phyloP scores from a whole-genome alignment of 2,797 vertebrate genomes.

The Pangasius macronema region DNA sequence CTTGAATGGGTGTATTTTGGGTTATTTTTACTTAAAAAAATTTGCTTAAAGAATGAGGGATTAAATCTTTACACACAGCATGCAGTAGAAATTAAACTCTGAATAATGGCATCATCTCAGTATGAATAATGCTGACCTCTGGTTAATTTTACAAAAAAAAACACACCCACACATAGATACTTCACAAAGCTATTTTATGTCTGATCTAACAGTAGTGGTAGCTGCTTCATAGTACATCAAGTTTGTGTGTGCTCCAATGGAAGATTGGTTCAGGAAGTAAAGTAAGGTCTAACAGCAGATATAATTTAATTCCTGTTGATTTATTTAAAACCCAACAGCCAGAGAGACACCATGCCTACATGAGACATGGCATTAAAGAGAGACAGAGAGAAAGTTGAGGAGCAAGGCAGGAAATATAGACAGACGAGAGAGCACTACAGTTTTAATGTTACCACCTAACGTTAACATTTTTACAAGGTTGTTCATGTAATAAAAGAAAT shows the following conservation, averaged over 20 bases:
- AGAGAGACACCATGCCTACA: conserved; percentile 18
- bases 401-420: conserved; percentile 13
- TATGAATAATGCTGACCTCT: neutral
- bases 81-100: neutral
- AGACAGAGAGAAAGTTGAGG: neutral
- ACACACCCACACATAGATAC: neutral
- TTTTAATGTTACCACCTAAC: neutral
- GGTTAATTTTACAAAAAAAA: neutral
- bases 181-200: neutral
- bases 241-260: conserved; percentile 1
- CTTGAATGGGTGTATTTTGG: neutral
- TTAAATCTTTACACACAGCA: too few species aligned
- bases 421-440: neutral
- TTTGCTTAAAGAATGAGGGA: too few species aligned
- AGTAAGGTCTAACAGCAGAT: conserved; percentile 31
- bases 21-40: too few species aligned
- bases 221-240: neutral
- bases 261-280: conserved; percentile 33
- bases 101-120: neutral
- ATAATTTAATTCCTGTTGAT: conserved; percentile 55
- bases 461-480: neutral
- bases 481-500: neutral
- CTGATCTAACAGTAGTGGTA: neutral
- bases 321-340: conserved; percentile 42
- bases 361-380: conserved; percentile 17